Conservation (phyloP, 2,888 invertebrate genomes). For the Philereme vetulata region DNA sequence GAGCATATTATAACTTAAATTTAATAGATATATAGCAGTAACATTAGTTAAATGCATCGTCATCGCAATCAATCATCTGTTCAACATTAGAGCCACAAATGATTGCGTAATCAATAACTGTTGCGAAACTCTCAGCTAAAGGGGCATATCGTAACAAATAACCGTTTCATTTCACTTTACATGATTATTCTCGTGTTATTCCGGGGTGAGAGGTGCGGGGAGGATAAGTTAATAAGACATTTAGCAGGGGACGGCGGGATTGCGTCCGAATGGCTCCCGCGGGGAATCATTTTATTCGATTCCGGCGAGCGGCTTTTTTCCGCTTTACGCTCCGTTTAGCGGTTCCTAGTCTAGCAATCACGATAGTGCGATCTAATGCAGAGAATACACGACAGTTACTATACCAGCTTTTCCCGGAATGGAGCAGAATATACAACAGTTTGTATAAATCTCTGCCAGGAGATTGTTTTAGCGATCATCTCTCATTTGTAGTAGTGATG, state of each 20-base stretch:
- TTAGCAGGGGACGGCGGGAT: conserved; percentile 83
- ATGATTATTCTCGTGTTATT: conserved; percentile 81
- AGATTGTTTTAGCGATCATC: conserved; percentile 53
- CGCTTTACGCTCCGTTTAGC: conserved; percentile 81
- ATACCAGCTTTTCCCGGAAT: conserved; percentile 4
- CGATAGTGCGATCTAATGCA: conserved; percentile 54
- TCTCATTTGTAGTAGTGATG: conserved; percentile 59
- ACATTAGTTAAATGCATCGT: conserved; percentile 19
- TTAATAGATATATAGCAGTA: neutral
- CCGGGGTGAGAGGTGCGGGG: conserved; percentile 57
- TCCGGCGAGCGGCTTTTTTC: conserved; percentile 83
- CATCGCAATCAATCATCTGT: conserved; percentile 32
- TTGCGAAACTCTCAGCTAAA: conserved; percentile 65
- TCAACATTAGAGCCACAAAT: conserved; percentile 58
- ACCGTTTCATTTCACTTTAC: conserved; percentile 84
- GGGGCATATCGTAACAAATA: conserved; percentile 81
- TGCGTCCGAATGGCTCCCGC: conserved; percentile 88
- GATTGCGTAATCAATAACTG: conserved; percentile 69
- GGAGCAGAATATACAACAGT: conserved; percentile 33
- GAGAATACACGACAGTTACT: conserved; percentile 28
- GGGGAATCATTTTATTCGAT: conserved; percentile 90
- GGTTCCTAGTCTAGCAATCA: conserved; percentile 68
- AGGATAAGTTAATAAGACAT: conserved; percentile 82
- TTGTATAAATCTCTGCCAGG: conserved; percentile 7
- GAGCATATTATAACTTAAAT: neutral